Evolutionary conservation across 2,113 vertebrate species (phyloP).

Genomic region (Etheostoma spectabile): DNA sequence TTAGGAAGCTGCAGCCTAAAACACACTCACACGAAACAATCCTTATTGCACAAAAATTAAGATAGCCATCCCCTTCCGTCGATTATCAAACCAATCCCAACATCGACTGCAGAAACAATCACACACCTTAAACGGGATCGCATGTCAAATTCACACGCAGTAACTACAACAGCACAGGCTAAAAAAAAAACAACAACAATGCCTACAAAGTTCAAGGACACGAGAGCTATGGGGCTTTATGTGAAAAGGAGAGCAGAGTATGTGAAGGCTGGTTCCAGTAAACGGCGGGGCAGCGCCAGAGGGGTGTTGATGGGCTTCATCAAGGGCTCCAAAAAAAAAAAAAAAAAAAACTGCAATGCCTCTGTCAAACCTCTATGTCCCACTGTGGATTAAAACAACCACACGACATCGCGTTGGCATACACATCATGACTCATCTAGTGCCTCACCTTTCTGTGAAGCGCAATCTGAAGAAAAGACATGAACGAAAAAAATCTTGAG

Average conservation of each 20-base stretch:
- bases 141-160: background rate
- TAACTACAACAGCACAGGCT: background rate
- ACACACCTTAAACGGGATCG: constrained; percentile 11
- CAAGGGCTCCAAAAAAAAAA: constrained; percentile 54
- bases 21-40: constrained; percentile 22
- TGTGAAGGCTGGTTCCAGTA: too few relatives aligned
- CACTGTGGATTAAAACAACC: constrained; percentile 49
- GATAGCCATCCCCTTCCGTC: constrained; percentile 17
- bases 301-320: constrained; percentile 67
- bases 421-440: constrained; percentile 34
- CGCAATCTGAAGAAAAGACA: constrained; percentile 27
- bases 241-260: too few relatives aligned
- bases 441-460: constrained; percentile 33
- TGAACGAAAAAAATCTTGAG: constrained; percentile 55
- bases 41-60: constrained; percentile 24
- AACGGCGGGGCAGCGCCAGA: constrained; percentile 68
- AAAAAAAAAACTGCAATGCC: constrained; percentile 73
- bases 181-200: constrained; percentile 9
- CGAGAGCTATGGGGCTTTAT: background rate
- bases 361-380: constrained; percentile 62
- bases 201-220: constrained; percentile 69
- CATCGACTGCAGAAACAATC: constrained; percentile 47
- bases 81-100: constrained; percentile 19
- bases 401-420: constrained; percentile 14
- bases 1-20: constrained; percentile 9